These are phyloP conservation scores for Phataginus tetradactyla DNA, from an alignment of 2,797 vertebrate species.

Conservation along the genomic window DNA sequence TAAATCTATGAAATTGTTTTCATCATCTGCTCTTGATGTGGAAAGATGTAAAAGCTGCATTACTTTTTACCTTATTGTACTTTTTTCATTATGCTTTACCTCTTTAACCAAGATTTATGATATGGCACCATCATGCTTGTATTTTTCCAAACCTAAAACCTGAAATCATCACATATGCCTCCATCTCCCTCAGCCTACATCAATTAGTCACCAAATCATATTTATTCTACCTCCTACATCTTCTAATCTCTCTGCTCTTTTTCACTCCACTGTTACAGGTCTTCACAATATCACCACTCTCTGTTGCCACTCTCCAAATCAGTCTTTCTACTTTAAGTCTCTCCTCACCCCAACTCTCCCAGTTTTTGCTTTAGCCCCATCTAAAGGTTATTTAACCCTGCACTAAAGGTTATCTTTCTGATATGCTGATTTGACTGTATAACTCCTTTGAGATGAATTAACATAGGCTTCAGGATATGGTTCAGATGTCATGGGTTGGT, in stretches of 20 bases:
- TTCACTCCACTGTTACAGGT: not conserved
- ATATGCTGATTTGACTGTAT: not conserved
- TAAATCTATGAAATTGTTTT: slow-evolving; percentile 21
- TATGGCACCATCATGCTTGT: not conserved
- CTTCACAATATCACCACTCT: not conserved
- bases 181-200: not conserved
- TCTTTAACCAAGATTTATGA: slow-evolving; percentile 9
- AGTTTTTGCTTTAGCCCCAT: not conserved
- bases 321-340: not conserved
- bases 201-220: not conserved
- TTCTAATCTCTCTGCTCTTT: not conserved
- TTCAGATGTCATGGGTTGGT: not conserved
- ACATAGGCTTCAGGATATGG: not conserved
- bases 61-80: not conserved
- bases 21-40: not conserved
- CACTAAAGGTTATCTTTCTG: not conserved
- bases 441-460: not conserved
- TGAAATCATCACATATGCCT: not conserved
- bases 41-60: not conserved
- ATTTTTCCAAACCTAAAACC: not conserved
- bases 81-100: not conserved
- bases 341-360: not conserved
- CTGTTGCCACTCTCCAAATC: not conserved
- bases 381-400: not conserved
- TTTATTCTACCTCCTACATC: not conserved